Percentiles rank a stretch among this genome's conserved stretches.
These are phyloP conservation scores for Eudasyphora cyanicolor DNA, from an alignment of 2,888 invertebrate genomes.

Conservation along the genomic window DNA sequence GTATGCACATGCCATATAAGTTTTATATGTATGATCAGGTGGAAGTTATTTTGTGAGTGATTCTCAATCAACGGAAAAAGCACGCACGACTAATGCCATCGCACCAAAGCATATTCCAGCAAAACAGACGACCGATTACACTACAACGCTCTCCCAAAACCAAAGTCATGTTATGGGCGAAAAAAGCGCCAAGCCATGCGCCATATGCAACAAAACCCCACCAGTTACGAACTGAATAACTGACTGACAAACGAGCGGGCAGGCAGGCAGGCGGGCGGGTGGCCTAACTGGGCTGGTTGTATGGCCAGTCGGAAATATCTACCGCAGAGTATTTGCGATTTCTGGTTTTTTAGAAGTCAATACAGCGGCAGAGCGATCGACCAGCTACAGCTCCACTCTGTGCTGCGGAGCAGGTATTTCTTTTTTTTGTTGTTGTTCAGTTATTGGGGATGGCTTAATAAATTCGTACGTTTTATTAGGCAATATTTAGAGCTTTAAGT, in stretches of 20 bases:
- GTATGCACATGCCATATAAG: no score
- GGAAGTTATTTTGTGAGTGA: conserved; percentile 25
- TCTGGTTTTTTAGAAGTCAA: conserved; percentile 9
- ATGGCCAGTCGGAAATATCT: conserved; percentile 23
- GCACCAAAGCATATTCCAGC: conserved; percentile 27
- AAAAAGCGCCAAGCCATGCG: background rate
- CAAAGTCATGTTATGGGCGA: background rate
- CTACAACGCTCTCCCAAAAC: background rate
- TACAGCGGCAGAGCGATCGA: background rate
- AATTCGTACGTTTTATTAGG: conserved; percentile 32
- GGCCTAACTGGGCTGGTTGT: background rate
- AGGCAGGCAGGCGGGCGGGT: background rate
- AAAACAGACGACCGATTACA: background rate
- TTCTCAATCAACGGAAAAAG: conserved; percentile 45
- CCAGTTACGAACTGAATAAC: background rate
- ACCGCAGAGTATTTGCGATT: conserved; percentile 20
- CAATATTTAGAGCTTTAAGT: conserved; percentile 31
- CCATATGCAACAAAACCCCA: conserved; percentile 10
- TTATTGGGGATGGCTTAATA: conserved; percentile 28
- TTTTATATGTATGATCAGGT: background rate
- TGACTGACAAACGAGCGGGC: no score
- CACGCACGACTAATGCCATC: conserved; percentile 49
- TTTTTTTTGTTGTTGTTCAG: no score
- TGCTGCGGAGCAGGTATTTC: background rate
- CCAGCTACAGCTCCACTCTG: background rate